phyloP scores from a whole-genome alignment of 2,113 vertebrate species.

The Tichodroma muraria region DNA sequence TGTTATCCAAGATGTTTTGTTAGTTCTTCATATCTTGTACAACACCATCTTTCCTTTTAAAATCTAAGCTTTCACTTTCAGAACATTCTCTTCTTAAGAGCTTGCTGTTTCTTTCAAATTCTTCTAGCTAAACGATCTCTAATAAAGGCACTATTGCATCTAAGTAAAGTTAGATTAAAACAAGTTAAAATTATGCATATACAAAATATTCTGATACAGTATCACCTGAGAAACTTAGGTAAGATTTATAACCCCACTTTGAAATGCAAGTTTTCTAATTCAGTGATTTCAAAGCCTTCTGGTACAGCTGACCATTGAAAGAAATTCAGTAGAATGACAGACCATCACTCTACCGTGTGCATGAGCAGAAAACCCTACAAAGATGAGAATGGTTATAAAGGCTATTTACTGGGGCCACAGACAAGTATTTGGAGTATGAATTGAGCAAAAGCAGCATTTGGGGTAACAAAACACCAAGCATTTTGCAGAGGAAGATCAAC shows the following conservation, averaged over 20 bases:
- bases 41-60: neutral
- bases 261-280: neutral
- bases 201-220: neutral
- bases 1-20: neutral
- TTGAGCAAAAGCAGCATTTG: neutral
- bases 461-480: neutral
- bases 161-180: neutral
- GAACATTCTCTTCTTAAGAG: neutral
- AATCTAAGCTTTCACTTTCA: neutral
- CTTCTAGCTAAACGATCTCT: neutral
- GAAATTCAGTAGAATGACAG: neutral
- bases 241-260: neutral
- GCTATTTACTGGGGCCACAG: neutral
- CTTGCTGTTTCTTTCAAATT: neutral
- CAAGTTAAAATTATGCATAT: neutral
- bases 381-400: neutral
- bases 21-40: neutral
- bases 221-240: neutral
- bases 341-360: neutral
- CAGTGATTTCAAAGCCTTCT: neutral
- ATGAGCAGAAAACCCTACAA: neutral
- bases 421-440: neutral
- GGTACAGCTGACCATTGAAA: neutral
- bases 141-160: neutral
- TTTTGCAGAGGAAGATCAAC: neutral